Evolutionary conservation across 2,113 vertebrate species (phyloP).

Genomic region (Chascanopsetta lugubris): DNA sequence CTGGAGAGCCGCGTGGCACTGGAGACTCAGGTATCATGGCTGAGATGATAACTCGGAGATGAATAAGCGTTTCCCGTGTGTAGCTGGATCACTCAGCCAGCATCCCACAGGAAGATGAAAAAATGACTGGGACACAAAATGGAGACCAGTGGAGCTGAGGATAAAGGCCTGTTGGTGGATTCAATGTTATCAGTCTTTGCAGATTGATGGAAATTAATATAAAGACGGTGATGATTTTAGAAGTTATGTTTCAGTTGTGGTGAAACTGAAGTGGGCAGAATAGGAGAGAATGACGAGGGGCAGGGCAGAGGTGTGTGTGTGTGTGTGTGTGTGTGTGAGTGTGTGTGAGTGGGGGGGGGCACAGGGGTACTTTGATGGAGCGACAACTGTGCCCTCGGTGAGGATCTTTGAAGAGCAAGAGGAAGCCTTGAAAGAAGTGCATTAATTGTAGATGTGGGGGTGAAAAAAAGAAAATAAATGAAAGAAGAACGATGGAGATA

Average conservation of each 20-base stretch:
- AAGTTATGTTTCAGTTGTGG: not conserved
- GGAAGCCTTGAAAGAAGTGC: constrained; percentile 64
- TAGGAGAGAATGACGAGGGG: constrained; percentile 6
- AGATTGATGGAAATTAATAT: not conserved
- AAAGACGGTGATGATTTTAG: not conserved
- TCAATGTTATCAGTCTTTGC: too few species aligned
- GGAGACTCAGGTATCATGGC: constrained; percentile 66
- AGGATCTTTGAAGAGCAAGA: constrained; percentile 71
- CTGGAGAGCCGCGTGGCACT: constrained; percentile 47
- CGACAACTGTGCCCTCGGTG: constrained; percentile 66
- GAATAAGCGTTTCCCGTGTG: constrained; percentile 63
- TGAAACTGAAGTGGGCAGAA: constrained; percentile 12
- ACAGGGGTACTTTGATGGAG: constrained; percentile 64
- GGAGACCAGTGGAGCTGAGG: constrained; percentile 18
- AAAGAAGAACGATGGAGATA: constrained; percentile 50
- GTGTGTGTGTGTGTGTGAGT: too few species aligned
- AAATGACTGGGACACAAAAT: constrained; percentile 50
- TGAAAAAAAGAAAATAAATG: constrained; percentile 24
- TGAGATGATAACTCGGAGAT: constrained; percentile 66
- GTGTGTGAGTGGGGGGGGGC: too few species aligned
- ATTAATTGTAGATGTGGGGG: constrained; percentile 62
- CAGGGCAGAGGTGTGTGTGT: too few species aligned
- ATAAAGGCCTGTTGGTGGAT: constrained; percentile 3
- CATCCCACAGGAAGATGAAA: constrained; percentile 61
- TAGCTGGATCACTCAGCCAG: constrained; percentile 64